Percentiles rank a stretch among this genome's conserved stretches.
Conservation (phyloP, 2,888 invertebrate genomes). For the Athalia cordata region DNA sequence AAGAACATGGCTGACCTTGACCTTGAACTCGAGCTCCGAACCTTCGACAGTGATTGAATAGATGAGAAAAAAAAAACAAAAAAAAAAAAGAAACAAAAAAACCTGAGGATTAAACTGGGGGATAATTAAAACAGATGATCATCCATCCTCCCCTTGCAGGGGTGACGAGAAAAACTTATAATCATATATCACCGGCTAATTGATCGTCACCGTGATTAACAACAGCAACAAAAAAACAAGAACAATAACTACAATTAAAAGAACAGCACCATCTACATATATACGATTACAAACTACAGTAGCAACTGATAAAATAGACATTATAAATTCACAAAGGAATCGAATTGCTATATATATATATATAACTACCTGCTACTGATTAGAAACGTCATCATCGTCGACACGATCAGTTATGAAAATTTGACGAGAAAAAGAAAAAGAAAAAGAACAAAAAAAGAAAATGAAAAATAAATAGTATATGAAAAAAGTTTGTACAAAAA, state of each 20-base stretch:
- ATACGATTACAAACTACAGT: background rate
- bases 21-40: slow-evolving; percentile 8
- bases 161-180: background rate
- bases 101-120: background rate
- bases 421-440: too few relatives aligned
- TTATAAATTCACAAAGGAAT: slow-evolving; percentile 18
- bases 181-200: background rate
- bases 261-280: background rate
- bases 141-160: background rate
- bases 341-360: background rate
- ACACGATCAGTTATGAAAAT: slow-evolving; percentile 7
- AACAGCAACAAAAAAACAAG: background rate
- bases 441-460: too few relatives aligned
- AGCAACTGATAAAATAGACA: slow-evolving; percentile 30
- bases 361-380: background rate
- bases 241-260: background rate
- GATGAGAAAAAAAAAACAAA: background rate
- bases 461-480: background rate
- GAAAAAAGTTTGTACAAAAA: slow-evolving; percentile 9
- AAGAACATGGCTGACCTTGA: slow-evolving; percentile 20
- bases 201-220: slow-evolving; percentile 16
- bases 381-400: slow-evolving; percentile 34
- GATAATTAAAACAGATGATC: background rate
- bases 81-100: background rate
- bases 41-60: background rate